Base-by-base conservation (phyloP, 1,140 invertebrate species). In the Venustaconcha ellipsiformis region DNA sequence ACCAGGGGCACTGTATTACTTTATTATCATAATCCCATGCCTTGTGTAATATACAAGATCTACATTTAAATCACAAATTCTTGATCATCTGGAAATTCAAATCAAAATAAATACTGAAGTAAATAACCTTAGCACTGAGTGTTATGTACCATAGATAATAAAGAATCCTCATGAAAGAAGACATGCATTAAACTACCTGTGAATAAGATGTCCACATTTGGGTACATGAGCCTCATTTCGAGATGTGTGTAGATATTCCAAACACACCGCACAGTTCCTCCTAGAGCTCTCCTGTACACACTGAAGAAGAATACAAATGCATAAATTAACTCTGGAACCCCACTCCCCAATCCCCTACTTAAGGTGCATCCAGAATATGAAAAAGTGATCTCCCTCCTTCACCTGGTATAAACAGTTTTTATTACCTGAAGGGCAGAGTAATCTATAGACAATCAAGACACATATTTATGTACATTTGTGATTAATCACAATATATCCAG, bases 181-280 rank as follows among this genome's bases (percentile, higher is more conserved):
- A 37, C 8, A 48, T 11, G 37, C 37, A 48, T 48, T 6, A 48
- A 48, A 48, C 37, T 70, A 88, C 71, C 93, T 92, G 88, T 96
- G 95, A 79, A 96, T 90, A 71, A 96, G 89, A 91, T 97, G 95
- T 0, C 95, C 95, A 89, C 95, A 97, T 80, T 93, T 92, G 5
- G 95, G 95, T 89, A 96, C 95, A 89, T 95, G 94, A 88, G 95
- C 95, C 30, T 94, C 94, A 85, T 95, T 95, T 63, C 95, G 92
- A 63, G 95, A 96, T 20, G 95, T 96, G 88, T 97, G 95, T 82
- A 97, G 95, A 88, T 96, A 94, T 83, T 96, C 95, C 70, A 96
- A 86, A 82, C 95, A 97, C 56, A 97, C 94, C 2, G 95, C 94
- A 88, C 95, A 97, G 90, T 96, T 95, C 1, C 94, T 93, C 15